Evolutionary conservation across 2,797 vertebrate genomes (phyloP), one percentile per base, ranked within the genome.

Genomic region (Enteromius anoplus): DNA sequence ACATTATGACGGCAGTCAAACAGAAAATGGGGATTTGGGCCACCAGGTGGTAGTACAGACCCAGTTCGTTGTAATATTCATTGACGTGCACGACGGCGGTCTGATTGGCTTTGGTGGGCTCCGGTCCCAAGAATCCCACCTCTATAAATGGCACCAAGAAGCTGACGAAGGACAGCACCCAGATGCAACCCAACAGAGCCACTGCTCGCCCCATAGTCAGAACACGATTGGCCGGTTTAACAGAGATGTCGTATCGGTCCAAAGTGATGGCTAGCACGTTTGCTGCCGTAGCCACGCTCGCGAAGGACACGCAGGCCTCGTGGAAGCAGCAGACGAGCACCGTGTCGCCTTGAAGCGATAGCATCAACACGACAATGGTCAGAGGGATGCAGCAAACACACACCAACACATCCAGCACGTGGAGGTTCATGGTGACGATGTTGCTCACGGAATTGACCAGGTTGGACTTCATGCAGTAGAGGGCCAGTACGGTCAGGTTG

Each of bases 11-110:
- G 0, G 96, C 97, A 17, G 98, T 99, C 87, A 98, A 97, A 92
- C 97, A 97, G 91, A 98, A 99, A 87, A 99, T 98, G 47, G 98
- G 98, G 84, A 99, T 99, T 93, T 99, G 98, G 70, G 98, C 97
- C 0, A 99, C 93, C 84, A 99, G 93, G 88, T 99, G 98, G 84
- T 99, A 99, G 89, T 99, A 99, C 91, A 99, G 96, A 82, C 98
- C 98, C 47, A 97, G 93, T 90, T 98, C 97, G 0, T 96, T 97
- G 92, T 98, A 95, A 89, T 97, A 98, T 89, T 98, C 96, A 1
- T 98, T 97, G 8, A 90, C 88, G 49, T 93, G 91, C 82, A 95
- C 95, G 84, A 96, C 85, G 69, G 92, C 90, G 9, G 97, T 99
- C 91, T 97, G 97, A 87, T 99, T 99, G 32, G 87, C 75, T 69